These are phyloP conservation scores for Hymenopus coronatus DNA, from an alignment of 2,888 invertebrate species.

Conservation along the genomic window DNA sequence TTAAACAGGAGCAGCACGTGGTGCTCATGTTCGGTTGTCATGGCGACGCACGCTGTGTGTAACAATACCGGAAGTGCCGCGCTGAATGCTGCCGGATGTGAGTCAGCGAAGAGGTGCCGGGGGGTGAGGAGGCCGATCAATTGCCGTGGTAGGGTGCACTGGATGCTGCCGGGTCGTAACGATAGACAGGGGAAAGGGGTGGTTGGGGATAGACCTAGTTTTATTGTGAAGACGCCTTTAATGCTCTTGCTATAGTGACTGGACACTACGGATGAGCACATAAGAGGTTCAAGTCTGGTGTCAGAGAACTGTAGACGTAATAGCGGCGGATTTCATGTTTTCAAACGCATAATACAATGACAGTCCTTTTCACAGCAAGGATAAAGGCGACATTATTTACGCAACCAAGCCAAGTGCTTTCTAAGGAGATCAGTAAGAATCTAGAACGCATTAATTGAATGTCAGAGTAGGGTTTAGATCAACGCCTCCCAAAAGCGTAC, in stretches of 20 bases:
- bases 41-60: background rate
- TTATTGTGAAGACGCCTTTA: background rate
- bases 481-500: too few relatives aligned
- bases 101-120: constrained; percentile 4
- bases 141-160: background rate
- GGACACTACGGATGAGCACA: background rate
- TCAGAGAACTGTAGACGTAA: too few relatives aligned
- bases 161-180: background rate
- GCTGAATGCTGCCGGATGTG: constrained; percentile 8
- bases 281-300: too few relatives aligned
- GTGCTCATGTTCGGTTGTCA: background rate
- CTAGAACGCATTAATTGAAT: too few relatives aligned
- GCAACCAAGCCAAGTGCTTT: too few relatives aligned
- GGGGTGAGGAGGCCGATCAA: background rate
- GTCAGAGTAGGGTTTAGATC: too few relatives aligned
- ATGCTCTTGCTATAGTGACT: background rate
- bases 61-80: constrained; percentile 10
- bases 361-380: too few relatives aligned
- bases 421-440: too few relatives aligned
- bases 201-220: background rate
- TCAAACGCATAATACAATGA: too few relatives aligned
- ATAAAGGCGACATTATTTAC: too few relatives aligned
- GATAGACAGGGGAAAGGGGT: background rate
- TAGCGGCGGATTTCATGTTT: too few relatives aligned
- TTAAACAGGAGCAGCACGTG: background rate